Percentiles rank a stretch among this genome's conserved stretches.
phyloP scores from a whole-genome alignment of 1,140 invertebrate species.

The Zaprionus taronus region DNA sequence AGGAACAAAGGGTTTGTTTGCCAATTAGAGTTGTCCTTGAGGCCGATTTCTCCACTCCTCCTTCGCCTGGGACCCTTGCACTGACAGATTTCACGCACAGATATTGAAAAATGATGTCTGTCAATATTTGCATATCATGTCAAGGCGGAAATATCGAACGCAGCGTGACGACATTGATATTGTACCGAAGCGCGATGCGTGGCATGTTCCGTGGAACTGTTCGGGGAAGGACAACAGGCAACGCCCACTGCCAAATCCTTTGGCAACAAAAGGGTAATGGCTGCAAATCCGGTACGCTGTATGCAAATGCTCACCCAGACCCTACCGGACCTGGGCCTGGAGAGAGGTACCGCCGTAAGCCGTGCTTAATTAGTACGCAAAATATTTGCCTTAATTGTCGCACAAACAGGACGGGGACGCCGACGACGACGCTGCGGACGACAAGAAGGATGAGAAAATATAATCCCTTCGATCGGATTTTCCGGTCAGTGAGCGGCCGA shows the following conservation, averaged over 20 bases:
- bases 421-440: constrained; percentile 21
- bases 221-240: constrained; percentile 37
- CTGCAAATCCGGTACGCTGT: constrained; percentile 69
- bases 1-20: constrained; percentile 1
- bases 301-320: constrained; percentile 57
- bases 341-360: constrained; percentile 11
- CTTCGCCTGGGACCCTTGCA: constrained; percentile 47
- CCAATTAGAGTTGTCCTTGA: constrained; percentile 33
- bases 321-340: not conserved
- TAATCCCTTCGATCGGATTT: constrained; percentile 83
- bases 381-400: constrained; percentile 83
- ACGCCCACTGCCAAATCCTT: constrained; percentile 70
- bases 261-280: constrained; percentile 76
- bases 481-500: constrained; percentile 66
- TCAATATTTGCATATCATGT: constrained; percentile 82
- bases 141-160: constrained; percentile 10
- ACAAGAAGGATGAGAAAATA: constrained; percentile 33
- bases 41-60: constrained; percentile 39
- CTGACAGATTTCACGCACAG: constrained; percentile 58
- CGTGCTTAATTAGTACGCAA: constrained; percentile 82
- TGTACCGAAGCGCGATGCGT: constrained; percentile 27
- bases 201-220: constrained; percentile 12
- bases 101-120: constrained; percentile 80
- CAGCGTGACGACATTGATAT: constrained; percentile 58
- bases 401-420: constrained; percentile 33